phyloP scores from a whole-genome alignment of 2,888 invertebrate genomes.

The Gandaritis pyraliata region DNA sequence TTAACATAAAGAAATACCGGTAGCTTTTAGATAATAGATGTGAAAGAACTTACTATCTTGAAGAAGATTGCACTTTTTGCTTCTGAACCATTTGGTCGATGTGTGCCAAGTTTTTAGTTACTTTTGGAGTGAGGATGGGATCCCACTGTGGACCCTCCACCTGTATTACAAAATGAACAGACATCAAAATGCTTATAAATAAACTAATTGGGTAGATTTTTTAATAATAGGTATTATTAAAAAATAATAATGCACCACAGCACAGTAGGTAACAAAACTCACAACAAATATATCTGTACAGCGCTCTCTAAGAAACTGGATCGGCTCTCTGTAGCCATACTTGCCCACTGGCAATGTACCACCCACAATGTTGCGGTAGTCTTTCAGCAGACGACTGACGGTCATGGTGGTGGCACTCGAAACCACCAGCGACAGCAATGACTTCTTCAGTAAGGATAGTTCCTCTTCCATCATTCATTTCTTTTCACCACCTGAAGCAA shows the following conservation, averaged over 20 bases:
- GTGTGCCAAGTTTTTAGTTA: constrained; percentile 68
- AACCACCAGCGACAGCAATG: constrained; percentile 71
- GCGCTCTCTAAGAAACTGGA: constrained; percentile 64
- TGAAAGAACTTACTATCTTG: constrained; percentile 60
- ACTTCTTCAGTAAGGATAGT: constrained; percentile 60
- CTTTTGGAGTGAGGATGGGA: constrained; percentile 68
- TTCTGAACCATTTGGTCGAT: constrained; percentile 74
- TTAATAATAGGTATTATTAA: too few relatives aligned
- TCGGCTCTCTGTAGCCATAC: constrained; percentile 62
- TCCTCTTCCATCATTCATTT: constrained; percentile 61
- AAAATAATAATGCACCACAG: too few relatives aligned
- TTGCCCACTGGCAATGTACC: constrained; percentile 55
- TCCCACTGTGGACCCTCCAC: constrained; percentile 59
- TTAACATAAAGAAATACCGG: neutral
- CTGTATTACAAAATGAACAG: constrained; percentile 45
- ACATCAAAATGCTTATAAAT: neutral
- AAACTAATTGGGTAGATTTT: too few relatives aligned
- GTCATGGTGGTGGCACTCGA: constrained; percentile 69
- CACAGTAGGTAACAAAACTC: constrained; percentile 32
- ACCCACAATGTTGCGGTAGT: constrained; percentile 70
- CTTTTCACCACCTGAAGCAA: constrained; percentile 11
- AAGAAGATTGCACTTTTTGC: constrained; percentile 57
- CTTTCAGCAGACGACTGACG: constrained; percentile 60
- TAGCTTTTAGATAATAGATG: neutral
- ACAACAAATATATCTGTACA: constrained; percentile 72